These are phyloP conservation scores for Blennius ocellaris DNA, from an alignment of 2,113 vertebrate genomes.

Conservation along the genomic window DNA sequence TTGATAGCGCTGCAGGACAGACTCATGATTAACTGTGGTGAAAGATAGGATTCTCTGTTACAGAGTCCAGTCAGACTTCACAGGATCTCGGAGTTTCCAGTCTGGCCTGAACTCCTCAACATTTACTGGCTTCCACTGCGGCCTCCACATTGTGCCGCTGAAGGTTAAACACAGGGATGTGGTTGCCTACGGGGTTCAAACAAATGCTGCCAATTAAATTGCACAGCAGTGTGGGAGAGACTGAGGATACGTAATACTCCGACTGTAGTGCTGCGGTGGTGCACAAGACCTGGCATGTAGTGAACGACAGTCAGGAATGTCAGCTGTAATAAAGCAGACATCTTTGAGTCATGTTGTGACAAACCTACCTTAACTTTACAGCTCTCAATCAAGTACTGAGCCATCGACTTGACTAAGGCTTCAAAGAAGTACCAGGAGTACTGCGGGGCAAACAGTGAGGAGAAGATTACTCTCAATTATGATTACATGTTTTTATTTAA, in stretches of 20 bases:
- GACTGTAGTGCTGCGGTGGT: conserved; percentile 48
- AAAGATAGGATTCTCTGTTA: no score
- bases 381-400: conserved; percentile 95
- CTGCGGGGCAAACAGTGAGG: conserved; percentile 76
- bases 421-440: conserved; percentile 99
- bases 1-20: not conserved
- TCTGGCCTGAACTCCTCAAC: not conserved
- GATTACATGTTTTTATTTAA: conserved; percentile 6
- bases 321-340: conserved; percentile 24
- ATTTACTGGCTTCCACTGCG: conserved; percentile 27
- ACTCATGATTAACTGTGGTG: not conserved
- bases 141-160: conserved; percentile 32
- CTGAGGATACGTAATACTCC: conserved; percentile 44
- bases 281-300: conserved; percentile 53
- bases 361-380: conserved; percentile 91
- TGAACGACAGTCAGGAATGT: conserved; percentile 21
- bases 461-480: not conserved
- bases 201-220: conserved; percentile 52
- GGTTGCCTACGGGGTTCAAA: conserved; percentile 50
- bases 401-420: conserved; percentile 97
- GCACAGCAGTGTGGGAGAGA: conserved; percentile 31
- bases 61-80: no score
- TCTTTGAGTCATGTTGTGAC: conserved; percentile 8
- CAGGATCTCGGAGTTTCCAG: not conserved
- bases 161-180: conserved; percentile 61